Evolutionary conservation across 2,888 invertebrate species (phyloP).

Genomic region (Euplagia quadripunctaria): DNA sequence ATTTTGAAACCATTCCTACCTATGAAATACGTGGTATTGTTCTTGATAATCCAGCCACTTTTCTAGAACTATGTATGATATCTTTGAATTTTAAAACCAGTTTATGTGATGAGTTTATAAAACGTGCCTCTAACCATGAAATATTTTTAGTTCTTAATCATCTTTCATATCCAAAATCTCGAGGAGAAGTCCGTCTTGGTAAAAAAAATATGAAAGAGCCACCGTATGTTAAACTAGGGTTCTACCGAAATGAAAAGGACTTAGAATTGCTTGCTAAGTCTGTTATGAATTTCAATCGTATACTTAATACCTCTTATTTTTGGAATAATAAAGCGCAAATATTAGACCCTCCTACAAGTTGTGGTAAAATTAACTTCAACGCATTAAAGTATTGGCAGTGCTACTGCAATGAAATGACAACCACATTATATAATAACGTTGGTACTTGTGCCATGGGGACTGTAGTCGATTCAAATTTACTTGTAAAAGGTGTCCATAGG

Average conservation of each 20-base stretch:
- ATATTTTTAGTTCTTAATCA: slow-evolving; percentile 31
- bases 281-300: slow-evolving; percentile 34
- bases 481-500: slow-evolving; percentile 48
- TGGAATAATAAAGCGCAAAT: slow-evolving; percentile 9
- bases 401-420: slow-evolving; percentile 18
- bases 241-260: slow-evolving; percentile 33
- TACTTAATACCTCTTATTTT: slow-evolving; percentile 23
- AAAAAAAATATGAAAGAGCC: slow-evolving; percentile 27
- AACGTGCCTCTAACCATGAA: slow-evolving; percentile 38
- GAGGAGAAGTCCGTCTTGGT: slow-evolving; percentile 77
- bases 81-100: slow-evolving; percentile 20
- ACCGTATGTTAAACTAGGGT: slow-evolving; percentile 30
- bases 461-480: slow-evolving; percentile 36
- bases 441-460: slow-evolving; percentile 40
- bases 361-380: slow-evolving; percentile 1
- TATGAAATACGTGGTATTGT: slow-evolving; percentile 20
- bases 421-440: slow-evolving; percentile 13
- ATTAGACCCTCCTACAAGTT: slow-evolving; percentile 6
- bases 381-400: slow-evolving; percentile 31
- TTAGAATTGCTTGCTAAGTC: slow-evolving; percentile 32
- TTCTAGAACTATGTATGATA: slow-evolving; percentile 26
- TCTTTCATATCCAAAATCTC: slow-evolving; percentile 75
- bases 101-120: slow-evolving; percentile 23
- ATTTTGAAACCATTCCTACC: slow-evolving; percentile 28
- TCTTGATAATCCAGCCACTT: slow-evolving; percentile 19